Conservation (phyloP, 1,140 invertebrate species). For the Globodera rostochiensis region DNA sequence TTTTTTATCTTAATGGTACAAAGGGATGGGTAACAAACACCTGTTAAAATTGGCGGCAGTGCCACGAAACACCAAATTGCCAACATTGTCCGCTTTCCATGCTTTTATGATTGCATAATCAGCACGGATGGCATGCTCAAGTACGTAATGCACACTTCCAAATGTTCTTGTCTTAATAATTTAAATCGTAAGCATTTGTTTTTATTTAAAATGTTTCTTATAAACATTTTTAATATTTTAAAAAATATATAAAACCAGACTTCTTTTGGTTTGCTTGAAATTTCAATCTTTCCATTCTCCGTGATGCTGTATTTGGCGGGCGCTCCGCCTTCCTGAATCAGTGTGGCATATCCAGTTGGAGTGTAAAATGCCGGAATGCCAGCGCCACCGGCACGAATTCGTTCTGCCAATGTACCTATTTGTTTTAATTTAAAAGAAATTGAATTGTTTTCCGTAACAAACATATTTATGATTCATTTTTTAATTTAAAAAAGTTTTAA, state of each 20-base stretch:
- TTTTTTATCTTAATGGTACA: too few species aligned
- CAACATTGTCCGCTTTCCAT: constrained; percentile 89
- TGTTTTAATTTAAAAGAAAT: not conserved
- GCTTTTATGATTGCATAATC: constrained; percentile 95
- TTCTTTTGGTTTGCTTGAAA: constrained; percentile 69
- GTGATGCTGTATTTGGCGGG: constrained; percentile 83
- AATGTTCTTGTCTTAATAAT: constrained; percentile 73
- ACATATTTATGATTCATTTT: not conserved
- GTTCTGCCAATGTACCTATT: constrained; percentile 85
- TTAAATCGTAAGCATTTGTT: constrained; percentile 18
- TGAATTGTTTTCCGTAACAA: not conserved
- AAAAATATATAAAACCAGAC: constrained; percentile 57
- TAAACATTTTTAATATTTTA: constrained; percentile 14
- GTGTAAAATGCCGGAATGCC: constrained; percentile 98
- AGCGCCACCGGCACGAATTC: constrained; percentile 88
- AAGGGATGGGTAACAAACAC: not conserved
- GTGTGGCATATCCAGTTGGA: constrained; percentile 89
- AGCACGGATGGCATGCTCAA: constrained; percentile 93
- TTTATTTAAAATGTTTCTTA: constrained; percentile 14
- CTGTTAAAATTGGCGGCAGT: constrained; percentile 62
- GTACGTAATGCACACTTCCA: constrained; percentile 82
- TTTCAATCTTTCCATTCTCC: constrained; percentile 67
- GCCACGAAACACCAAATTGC: constrained; percentile 83
- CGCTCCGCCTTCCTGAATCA: constrained; percentile 87
- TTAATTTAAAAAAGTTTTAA: constrained; percentile 61